Evolutionary conservation across 1,140 invertebrate genomes (phyloP), one percentile per base, ranked within the genome.

Genomic region (Phymastichus coffea): DNA sequence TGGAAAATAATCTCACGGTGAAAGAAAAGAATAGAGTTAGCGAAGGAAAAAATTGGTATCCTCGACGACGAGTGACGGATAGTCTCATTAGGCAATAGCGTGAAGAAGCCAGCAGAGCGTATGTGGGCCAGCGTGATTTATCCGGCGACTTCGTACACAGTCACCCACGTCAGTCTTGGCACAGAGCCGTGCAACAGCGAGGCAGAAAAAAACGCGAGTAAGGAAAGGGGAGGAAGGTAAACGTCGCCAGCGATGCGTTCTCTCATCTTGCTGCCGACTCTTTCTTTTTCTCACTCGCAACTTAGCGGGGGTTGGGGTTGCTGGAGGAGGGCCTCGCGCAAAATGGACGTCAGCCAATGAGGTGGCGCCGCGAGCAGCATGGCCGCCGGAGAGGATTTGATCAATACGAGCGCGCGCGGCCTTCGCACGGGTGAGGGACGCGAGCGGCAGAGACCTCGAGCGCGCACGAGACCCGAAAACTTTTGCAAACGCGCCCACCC

Each of bases 261-360:
- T n/a, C n/a, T n/a, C 52, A 33, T 12, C 6, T 33, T 33, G 12
- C 28, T 33, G 6, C 6, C 6, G 28, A 33, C 6, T 33, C 12
- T 33, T 12, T 33, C 12, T 12, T 6, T 12, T 12, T 33, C 28
- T 33, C 28, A 33, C 6, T 33, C 12, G 28, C 4, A 17, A n/a
- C n/a, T 9, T 6, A 40, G 17, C 10, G 38, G 15, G 15, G 15
- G 10, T n/a, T 40, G 17, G 61, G 61, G 63, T 59, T 54, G 63
- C 38, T 35, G 48, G 51, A 38, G 68, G 56, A 48, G 59, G 56
- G n/a, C n/a, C n/a, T n/a, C n/a, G 70, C 66, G 76, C 71, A 80
- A 80, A 80, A 79, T 78, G 78, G 78, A 71, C 66, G 76, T 44
- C 72, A 57, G 44, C 77, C 77, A 80, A 80, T 79, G 66, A 63